These are phyloP conservation scores for Misgurnus anguillicaudatus DNA, from an alignment of 2,113 vertebrate species.

Conservation along the genomic window DNA sequence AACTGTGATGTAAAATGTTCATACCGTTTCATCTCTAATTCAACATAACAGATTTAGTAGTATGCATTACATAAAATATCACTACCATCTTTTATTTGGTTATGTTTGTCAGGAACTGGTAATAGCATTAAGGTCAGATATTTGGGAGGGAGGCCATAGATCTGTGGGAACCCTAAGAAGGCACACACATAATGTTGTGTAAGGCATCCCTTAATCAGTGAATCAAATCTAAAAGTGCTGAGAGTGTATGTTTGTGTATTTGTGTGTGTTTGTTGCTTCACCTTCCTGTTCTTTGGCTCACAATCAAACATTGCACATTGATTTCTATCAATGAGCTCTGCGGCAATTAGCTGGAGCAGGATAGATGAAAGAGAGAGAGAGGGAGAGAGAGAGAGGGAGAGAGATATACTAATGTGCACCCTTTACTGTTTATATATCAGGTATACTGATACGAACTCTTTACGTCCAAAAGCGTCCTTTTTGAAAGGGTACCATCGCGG, in stretches of 20 bases:
- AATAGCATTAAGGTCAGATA: too few species aligned
- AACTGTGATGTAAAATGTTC: too few species aligned
- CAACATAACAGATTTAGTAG: too few species aligned
- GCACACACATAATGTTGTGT: neutral
- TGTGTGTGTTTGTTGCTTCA: constrained; percentile 46
- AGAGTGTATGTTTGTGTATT: constrained; percentile 39
- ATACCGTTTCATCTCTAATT: too few species aligned
- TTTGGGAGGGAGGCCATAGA: too few species aligned
- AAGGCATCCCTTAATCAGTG: constrained; percentile 46
- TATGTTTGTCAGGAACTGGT: too few species aligned
- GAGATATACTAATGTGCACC: constrained; percentile 14
- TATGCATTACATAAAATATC: too few species aligned
- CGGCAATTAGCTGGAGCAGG: constrained; percentile 51
- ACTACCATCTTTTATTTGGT: too few species aligned
- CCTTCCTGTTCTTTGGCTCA: constrained; percentile 52
- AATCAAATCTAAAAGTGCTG: constrained; percentile 40
- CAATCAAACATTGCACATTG: constrained; percentile 56
- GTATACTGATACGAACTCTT: neutral
- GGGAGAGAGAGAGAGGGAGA: constrained; percentile 27
- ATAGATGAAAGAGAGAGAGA: constrained; percentile 22
- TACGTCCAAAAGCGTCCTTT: too few species aligned
- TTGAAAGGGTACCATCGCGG: too few species aligned
- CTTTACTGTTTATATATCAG: too few species aligned
- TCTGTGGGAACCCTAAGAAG: neutral
- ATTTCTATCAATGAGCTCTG: constrained; percentile 64